Conservation (phyloP, 2,113 vertebrate species). For the Ahaetulla prasina region DNA sequence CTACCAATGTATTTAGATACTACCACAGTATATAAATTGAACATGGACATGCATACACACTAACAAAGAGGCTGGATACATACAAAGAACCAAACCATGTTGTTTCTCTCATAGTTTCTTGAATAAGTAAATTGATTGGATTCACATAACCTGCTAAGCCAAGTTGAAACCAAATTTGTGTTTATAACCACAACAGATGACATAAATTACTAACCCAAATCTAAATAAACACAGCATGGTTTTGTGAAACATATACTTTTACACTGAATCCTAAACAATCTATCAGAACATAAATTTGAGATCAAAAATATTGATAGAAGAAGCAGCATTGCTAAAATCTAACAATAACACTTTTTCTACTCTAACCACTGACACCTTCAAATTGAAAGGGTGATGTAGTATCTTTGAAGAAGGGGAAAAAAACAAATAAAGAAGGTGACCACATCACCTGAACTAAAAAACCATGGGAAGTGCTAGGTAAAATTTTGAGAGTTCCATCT, state of each 20-base stretch:
- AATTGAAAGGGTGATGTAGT: background rate
- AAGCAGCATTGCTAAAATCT: background rate
- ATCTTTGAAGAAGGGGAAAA: background rate
- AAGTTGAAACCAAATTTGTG: background rate
- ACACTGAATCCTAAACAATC: background rate
- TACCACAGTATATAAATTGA: background rate
- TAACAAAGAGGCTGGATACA: background rate
- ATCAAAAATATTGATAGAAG: background rate
- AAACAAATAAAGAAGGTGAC: background rate
- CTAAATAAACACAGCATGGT: background rate
- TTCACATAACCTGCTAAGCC: background rate
- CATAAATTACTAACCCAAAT: background rate
- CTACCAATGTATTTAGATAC: background rate
- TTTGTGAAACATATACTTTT: background rate
- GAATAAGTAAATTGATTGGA: background rate
- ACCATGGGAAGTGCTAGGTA: background rate
- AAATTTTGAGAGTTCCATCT: background rate
- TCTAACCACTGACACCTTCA: background rate
- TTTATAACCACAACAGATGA: background rate
- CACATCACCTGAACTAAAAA: background rate
- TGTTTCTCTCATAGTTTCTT: background rate
- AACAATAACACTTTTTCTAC: background rate
- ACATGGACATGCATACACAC: background rate
- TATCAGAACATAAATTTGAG: background rate
- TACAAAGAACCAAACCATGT: background rate